phyloP scores from a whole-genome alignment of 2,113 vertebrate species.

The Myrmecobius fasciatus region DNA sequence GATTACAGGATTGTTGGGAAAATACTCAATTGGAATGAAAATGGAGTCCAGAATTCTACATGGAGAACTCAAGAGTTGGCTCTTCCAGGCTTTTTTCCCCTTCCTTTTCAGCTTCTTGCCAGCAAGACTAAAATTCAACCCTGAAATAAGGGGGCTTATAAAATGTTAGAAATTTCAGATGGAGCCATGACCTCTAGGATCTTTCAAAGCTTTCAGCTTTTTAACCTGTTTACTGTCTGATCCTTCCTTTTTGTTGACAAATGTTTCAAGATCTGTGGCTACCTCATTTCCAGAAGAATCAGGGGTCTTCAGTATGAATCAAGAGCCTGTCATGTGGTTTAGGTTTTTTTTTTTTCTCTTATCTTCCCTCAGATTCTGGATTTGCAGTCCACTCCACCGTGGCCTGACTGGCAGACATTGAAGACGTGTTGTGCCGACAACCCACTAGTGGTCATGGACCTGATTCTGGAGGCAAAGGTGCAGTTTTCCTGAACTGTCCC shows the following conservation, averaged over 20 bases:
- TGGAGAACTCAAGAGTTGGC: neutral
- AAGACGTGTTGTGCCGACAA: slow-evolving; percentile 87
- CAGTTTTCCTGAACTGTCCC: slow-evolving; percentile 26
- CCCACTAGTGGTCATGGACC: slow-evolving; percentile 85
- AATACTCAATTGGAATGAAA: neutral
- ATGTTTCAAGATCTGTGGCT: neutral
- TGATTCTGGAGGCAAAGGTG: slow-evolving; percentile 93
- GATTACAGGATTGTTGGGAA: neutral
- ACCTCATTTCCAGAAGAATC: neutral
- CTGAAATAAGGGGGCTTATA: neutral
- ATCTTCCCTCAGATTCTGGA: slow-evolving; percentile 88
- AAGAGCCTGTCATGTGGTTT: slow-evolving; percentile 16
- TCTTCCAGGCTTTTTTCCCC: neutral
- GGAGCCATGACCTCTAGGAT: neutral
- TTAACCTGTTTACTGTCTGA: neutral
- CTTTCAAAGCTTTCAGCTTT: neutral
- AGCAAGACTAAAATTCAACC: neutral
- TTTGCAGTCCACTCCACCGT: slow-evolving; percentile 84
- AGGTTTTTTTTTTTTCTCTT: slow-evolving; percentile 31
- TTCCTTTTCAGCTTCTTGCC: slow-evolving; percentile 6
- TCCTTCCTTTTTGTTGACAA: neutral
- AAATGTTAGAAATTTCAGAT: neutral
- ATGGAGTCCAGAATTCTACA: slow-evolving; percentile 5
- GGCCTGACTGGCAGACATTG: slow-evolving; percentile 93
- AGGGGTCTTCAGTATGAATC: neutral